Base-by-base conservation (phyloP, 2,888 invertebrate species). In the Auanema freiburgensis region DNA sequence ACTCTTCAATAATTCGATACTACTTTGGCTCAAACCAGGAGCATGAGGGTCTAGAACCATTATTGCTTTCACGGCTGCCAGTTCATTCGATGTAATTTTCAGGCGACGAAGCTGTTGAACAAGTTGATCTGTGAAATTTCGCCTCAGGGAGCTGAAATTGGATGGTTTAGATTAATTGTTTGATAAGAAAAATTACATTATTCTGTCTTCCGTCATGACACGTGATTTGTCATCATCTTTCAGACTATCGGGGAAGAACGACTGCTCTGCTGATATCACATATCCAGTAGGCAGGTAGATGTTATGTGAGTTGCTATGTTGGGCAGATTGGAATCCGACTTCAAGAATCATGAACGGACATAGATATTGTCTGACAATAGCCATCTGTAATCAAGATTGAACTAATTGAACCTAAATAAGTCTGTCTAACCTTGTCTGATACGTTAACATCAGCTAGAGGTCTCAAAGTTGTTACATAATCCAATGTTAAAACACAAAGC, bases 1-100 rank as follows among this genome's bases (percentile, higher is more conserved):
- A 60, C 60, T 60, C 14, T 53, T 60, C 23, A 60, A 54, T 0
- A 60, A 40, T 5, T 54, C 40, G 10, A 51, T 46, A 54, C 60
- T 60, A 21, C 55, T 46, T 16, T 54, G 50, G 6, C 60, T 50
- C 18, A 60, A 54, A 44, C 60, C 60, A 14, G 60, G 60, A 18
- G 60, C 60, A 44, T 60, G 55, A 4, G 60, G 60, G 24, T 60
- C 60, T 14, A 60, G 18, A 0, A 51, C 51, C 11, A 60, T 41
- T 18, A 60, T 60, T 6, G 60, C 60, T 23, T 60, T 60, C 25
- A 60, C 60, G 16, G 60, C 60, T 8, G 60, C 60, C 44, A 60
- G 24, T 18, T 60, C 60, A 2, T 44, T 21, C n/a, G 55, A 49
- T n/a, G 60, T 54, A 14, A 60, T 50, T 18, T 54, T 46, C 55